Base-by-base conservation (phyloP, 2,113 vertebrate species). In the Mus pahari region DNA sequence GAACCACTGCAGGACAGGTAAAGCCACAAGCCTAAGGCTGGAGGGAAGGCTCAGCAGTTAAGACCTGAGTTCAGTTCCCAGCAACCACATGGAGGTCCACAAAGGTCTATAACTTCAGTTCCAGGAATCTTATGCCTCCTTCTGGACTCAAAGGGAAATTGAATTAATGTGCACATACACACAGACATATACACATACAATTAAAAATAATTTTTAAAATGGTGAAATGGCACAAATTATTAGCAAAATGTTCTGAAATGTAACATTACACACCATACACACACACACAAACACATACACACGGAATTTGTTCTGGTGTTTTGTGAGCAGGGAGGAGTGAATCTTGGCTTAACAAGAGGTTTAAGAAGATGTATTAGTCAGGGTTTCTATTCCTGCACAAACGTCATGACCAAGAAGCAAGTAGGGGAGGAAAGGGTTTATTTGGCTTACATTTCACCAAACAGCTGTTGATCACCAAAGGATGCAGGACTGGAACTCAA, bases 201-300 rank as follows among this genome's bases (percentile, higher is more conserved):
- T 26, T 83, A 84, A 64, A 84, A 64, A 45, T 26, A 83, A 28
- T 42, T 31, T 62, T 60, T 16, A 31, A 62, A 45, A 45, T 64
- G 7, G 39, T 31, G 26, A 95, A 90, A 70, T 87, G 45, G 31
- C 13, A 81, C 14, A 48, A 66, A 14, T n/a, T 91, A 78, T 88
- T 83, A 95, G 53, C 45, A 96, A 86, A 89, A 60, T 45, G 4
- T 92, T 81, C 22, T 91, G 60, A 81, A 81, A 42, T 70, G 16
- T 39, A 39, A 55, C 39, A 12, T 62, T 45, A 28, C 26, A 39
- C n/a, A 26, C 9, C 12, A 26, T 7, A 73, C 60, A 36, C 83
- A 77, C 48, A 82, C 22, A 78, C 62, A 19, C 70, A n/a, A 19
- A 42, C 19, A 55, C 86, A 60, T n/a, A 31, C 62, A 79, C 6